Evolutionary conservation across 2,113 vertebrate species (phyloP).

Genomic region (Xenopus laevis): DNA sequence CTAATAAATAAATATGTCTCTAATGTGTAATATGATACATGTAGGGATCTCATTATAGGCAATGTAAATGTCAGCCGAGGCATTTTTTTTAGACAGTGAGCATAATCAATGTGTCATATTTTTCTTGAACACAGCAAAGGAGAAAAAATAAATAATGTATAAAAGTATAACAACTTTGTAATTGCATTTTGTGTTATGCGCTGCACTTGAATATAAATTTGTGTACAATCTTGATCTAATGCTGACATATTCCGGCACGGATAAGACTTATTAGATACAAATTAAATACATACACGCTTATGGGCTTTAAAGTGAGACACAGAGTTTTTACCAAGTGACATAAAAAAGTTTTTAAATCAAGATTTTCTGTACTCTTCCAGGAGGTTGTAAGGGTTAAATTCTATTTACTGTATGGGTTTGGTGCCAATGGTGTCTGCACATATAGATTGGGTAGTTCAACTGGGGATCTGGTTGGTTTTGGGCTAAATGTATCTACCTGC

Average conservation of each 20-base stretch:
- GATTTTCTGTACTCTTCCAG: too few relatives aligned
- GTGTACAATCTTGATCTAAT: slow-evolving; percentile 5
- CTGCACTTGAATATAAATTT: slow-evolving; percentile 33
- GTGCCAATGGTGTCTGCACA: too few relatives aligned
- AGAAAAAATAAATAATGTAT: slow-evolving; percentile 36
- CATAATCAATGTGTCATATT: slow-evolving; percentile 35
- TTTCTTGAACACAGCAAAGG: slow-evolving; percentile 9
- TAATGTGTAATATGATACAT: slow-evolving; percentile 22
- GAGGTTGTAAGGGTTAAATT: too few relatives aligned
- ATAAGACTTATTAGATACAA: slow-evolving; percentile 3
- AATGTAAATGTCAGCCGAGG: slow-evolving; percentile 24
- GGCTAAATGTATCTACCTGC: too few relatives aligned
- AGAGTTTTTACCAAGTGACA: too few relatives aligned
- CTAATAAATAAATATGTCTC: background rate
- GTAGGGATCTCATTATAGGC: slow-evolving; percentile 30
- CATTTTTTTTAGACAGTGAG: slow-evolving; percentile 33
- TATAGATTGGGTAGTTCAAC: too few relatives aligned
- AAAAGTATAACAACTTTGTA: slow-evolving; percentile 35
- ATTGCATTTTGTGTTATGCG: slow-evolving; percentile 31
- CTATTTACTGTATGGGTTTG: too few relatives aligned
- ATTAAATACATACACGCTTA: background rate
- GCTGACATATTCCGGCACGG: slow-evolving; percentile 2
- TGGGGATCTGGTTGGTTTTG: too few relatives aligned
- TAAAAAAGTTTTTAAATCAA: too few relatives aligned
- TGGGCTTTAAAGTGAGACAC: too few relatives aligned